Base-by-base conservation (phyloP, 2,888 invertebrate species). In the Lepas anatifera region DNA sequence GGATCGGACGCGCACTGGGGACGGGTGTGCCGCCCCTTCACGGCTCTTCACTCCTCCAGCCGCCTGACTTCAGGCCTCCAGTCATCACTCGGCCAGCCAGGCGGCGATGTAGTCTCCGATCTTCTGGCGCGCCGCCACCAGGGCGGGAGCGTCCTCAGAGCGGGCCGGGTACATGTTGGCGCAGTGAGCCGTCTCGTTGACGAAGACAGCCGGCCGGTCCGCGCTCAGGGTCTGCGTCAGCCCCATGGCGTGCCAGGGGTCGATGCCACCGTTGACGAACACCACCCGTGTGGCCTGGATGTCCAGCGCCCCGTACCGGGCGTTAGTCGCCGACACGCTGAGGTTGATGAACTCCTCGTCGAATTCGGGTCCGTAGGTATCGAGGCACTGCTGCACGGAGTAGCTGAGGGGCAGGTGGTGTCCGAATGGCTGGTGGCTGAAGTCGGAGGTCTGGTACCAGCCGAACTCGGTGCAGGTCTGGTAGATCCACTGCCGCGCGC, bases 401-500 rank as follows among this genome's bases (percentile, higher is more conserved):
- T 89, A 95, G 71, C 88, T 85, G 0, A 89, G 79, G 0, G 88
- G 85, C 75, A 95, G 92, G 41, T 84, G 81, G 76, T 88, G 83
- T 0, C 93, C 90, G 78, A 95, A 95, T 0, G 79, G 86, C 79
- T 80, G 87, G 72, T 87, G 86, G 0, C 80, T 77, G 0, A 75
- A 68, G 72, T 87, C 86, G 0, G 95, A 92, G 0, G 93, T 90
- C 82, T 97, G 96, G 80, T 89, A 97, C 80, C 91, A 97, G 39
- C 95, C 96, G 78, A 96, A 97, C 79, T 97, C 97, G 0, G 91
- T 92, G 78, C 96, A 97, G 0, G 95, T 95, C 81, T 96, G 96
- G 79, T 93, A 96, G 71, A 85, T 88, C 96, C 96, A 96, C 77
- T 92, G 91, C 0, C 95, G 88, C 78, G 83, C 89, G 48, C 63